Conservation (phyloP, 2,797 vertebrate species). For the Gila robusta region DNA sequence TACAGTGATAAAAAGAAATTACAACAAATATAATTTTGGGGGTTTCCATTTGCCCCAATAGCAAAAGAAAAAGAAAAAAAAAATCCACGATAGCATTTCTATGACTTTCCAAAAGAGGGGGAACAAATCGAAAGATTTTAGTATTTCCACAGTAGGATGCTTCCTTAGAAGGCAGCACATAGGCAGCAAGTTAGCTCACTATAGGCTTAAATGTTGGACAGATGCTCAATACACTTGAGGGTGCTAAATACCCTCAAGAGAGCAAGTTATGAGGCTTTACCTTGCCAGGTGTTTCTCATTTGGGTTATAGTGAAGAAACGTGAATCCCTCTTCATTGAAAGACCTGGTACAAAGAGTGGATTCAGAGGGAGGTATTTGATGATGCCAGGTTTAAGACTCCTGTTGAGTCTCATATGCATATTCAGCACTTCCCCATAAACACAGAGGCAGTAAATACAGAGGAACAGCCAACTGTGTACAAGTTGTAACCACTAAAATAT, state of each 20-base stretch:
- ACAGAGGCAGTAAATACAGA: constrained; percentile 58
- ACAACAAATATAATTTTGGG: too few species aligned
- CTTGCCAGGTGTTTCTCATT: constrained; percentile 69
- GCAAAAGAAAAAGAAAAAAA: not conserved
- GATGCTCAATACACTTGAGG: constrained; percentile 12
- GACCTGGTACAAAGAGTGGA: constrained; percentile 56
- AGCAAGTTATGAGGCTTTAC: constrained; percentile 48
- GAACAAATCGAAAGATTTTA: not conserved
- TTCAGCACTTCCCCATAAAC: constrained; percentile 63
- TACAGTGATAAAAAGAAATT: not conserved
- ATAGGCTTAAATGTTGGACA: constrained; percentile 24
- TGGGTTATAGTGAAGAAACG: constrained; percentile 59
- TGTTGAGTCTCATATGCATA: constrained; percentile 62
- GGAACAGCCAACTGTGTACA: constrained; percentile 50
- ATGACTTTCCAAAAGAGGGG: not conserved
- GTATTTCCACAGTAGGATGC: not conserved
- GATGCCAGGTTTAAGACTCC: constrained; percentile 62
- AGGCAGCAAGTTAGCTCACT: not conserved
- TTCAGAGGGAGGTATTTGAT: constrained; percentile 53
- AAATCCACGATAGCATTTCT: not conserved
- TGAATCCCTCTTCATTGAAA: constrained; percentile 58
- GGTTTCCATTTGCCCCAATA: not conserved
- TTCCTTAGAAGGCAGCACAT: not conserved
- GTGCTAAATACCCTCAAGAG: constrained; percentile 30
- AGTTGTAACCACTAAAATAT: constrained; percentile 53